Conservation (phyloP, 2,888 invertebrate genomes). For the Lottia gigantea region DNA sequence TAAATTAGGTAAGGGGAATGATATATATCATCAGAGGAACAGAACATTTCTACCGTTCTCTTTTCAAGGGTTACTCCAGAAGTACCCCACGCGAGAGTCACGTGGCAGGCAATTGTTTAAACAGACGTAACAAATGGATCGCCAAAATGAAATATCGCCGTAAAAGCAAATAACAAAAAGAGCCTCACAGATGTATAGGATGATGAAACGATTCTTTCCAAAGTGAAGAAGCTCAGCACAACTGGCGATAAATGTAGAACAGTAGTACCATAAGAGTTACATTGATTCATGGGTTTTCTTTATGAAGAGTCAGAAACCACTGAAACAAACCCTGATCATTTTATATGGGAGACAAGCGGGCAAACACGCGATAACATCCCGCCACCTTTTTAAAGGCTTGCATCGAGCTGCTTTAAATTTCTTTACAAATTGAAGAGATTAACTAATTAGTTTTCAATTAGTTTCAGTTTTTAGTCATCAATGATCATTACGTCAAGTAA, state of each 20-base stretch:
- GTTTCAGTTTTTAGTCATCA: not conserved
- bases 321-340: not conserved
- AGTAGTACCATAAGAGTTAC: constrained; percentile 3
- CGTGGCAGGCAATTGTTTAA: constrained; percentile 10
- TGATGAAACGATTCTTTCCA: constrained; percentile 11
- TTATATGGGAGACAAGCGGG: constrained; percentile 3
- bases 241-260: constrained; percentile 2
- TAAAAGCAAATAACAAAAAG: constrained; percentile 11
- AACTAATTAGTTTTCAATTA: constrained; percentile 7
- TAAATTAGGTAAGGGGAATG: constrained; percentile 2
- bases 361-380: constrained; percentile 1
- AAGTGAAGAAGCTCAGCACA: constrained; percentile 1
- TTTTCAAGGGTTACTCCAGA: not conserved
- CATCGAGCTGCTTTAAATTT: not conserved
- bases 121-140: constrained; percentile 10
- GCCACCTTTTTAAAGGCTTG: constrained; percentile 1
- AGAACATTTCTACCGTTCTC: not conserved
- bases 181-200: constrained; percentile 8
- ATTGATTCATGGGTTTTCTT: constrained; percentile 10
- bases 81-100: constrained; percentile 10
- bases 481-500: constrained; percentile 1
- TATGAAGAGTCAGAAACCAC: not conserved
- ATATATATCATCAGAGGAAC: not conserved
- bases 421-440: constrained; percentile 1
- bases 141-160: constrained; percentile 11